A percentile compares a stretch with the other conserved stretches of the same genome.
Evolutionary conservation across 2,888 invertebrate species (phyloP).

Genomic region (Orthosia gracilis): DNA sequence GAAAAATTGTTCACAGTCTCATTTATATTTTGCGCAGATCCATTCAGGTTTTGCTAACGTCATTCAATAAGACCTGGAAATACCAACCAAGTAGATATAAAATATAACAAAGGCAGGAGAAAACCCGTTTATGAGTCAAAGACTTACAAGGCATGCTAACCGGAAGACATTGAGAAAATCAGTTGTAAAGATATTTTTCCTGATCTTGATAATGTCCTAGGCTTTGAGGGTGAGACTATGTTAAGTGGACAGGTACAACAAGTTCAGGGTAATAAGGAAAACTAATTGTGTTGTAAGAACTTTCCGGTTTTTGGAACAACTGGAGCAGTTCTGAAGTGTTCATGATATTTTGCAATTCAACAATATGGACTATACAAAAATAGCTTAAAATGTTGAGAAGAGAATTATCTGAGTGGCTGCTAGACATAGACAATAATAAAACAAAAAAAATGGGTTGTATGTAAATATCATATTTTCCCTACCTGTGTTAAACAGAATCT

Average conservation of each 20-base stretch:
- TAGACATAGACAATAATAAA: too few species aligned
- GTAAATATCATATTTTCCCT: too few species aligned
- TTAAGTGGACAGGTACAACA: constrained; percentile 1
- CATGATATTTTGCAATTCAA: too few species aligned
- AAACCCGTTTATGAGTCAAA: constrained; percentile 53
- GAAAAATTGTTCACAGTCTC: constrained; percentile 1
- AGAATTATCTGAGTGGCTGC: not conserved
- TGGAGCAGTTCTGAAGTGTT: not conserved
- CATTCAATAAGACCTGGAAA: constrained; percentile 40
- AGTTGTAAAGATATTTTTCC: constrained; percentile 31
- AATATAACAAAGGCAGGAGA: constrained; percentile 41
- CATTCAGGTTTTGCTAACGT: constrained; percentile 26
- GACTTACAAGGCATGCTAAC: not conserved
- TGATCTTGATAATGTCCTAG: constrained; percentile 51
- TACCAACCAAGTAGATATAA: constrained; percentile 45
- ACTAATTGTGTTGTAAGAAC: not conserved
- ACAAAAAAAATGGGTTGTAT: too few species aligned
- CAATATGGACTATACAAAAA: not conserved
- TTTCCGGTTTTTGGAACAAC: not conserved
- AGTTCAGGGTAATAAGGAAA: constrained; percentile 19
- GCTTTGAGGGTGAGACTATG: constrained; percentile 13
- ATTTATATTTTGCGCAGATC: constrained; percentile 24
- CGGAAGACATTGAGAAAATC: constrained; percentile 58
- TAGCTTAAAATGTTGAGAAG: not conserved
- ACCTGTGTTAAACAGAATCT: too few species aligned